Base-by-base conservation (phyloP, 2,797 vertebrate species). In the Anomalospiza imberbis region DNA sequence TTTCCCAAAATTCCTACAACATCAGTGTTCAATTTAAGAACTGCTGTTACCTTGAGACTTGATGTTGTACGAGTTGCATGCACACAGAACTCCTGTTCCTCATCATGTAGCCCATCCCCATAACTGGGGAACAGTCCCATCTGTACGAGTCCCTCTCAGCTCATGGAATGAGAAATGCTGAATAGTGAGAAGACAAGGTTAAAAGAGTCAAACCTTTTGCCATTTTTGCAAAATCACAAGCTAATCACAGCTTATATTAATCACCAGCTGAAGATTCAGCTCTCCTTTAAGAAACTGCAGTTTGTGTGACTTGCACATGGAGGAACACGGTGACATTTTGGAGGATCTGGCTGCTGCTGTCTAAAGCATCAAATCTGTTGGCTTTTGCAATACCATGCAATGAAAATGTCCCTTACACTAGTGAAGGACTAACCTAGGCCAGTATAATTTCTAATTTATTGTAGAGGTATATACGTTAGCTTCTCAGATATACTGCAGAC, bases 51-150 rank as follows among this genome's bases (percentile, higher is more conserved):
- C 42, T 84, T 4, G 7, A 78, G 26, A 29, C 12, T 51, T 42
- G 28, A 25, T 76, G 31, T 25, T 70, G 40, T 48, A 36, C 0
- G 2, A 65, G 26, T 38, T 3, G 1, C 7, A 2, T 2, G 14
- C 72, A 57, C 10, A 10, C 3, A 36, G 5, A 67, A 31, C 13
- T 80, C 19, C 22, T 61, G 34, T 10, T 90, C 31, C 53, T 61
- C 40, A 3, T 44, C 28, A 20, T 1, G 34, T 11, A 31, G 10
- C 31, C 32, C 58, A 5, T 40, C 9, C 60, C 15, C 10, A 3
- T 13, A 31, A 17, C 25, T 11, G 29, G 40, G 44, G 61, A 62
- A 40, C 7, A 22, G 12, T 29, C 42, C 57, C 60, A 57, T 32
- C 25, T 55, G 6, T 29, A 24, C 1, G 9, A 38, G 44, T 12